A percentile compares a stretch with the other conserved stretches of the same genome.
Evolutionary conservation across 2,797 vertebrate genomes (phyloP).

Genomic region (Nyctalus aviator): DNA sequence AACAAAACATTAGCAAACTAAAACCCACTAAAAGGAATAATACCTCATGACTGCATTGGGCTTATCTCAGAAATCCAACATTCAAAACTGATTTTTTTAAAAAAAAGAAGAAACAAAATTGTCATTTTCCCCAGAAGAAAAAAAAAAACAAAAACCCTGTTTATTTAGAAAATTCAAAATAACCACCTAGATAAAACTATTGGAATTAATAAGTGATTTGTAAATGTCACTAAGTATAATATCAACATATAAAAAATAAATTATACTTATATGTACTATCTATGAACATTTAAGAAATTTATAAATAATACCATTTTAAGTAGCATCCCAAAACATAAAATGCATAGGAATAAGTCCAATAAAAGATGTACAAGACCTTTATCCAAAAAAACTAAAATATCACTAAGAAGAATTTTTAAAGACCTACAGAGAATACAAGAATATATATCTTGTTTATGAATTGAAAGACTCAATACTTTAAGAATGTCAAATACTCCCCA

Average conservation of each 20-base stretch:
- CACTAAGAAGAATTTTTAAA: not conserved
- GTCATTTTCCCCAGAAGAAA: not conserved
- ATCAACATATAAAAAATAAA: not conserved
- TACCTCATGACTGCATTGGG: not conserved
- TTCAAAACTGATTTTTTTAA: not conserved
- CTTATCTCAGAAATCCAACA: not conserved
- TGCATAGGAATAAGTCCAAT: not conserved
- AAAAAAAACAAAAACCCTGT: not conserved
- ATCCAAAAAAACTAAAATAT: not conserved
- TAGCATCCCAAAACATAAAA: not conserved
- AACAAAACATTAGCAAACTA: not conserved
- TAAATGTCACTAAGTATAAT: not conserved
- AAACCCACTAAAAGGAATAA: not conserved
- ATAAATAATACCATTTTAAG: constrained; percentile 1
- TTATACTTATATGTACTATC: not conserved
- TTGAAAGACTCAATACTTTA: not conserved
- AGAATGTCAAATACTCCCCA: not conserved
- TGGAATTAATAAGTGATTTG: constrained; percentile 10
- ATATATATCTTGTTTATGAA: not conserved
- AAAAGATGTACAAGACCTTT: not conserved
- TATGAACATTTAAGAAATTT: constrained; percentile 47
- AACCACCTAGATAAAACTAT: not conserved
- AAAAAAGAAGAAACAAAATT: not conserved
- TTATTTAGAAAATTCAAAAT: constrained; percentile 32
- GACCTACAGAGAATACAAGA: not conserved